Evolutionary conservation across 2,113 vertebrate species (phyloP).

Genomic region (Alexandromys fortis): DNA sequence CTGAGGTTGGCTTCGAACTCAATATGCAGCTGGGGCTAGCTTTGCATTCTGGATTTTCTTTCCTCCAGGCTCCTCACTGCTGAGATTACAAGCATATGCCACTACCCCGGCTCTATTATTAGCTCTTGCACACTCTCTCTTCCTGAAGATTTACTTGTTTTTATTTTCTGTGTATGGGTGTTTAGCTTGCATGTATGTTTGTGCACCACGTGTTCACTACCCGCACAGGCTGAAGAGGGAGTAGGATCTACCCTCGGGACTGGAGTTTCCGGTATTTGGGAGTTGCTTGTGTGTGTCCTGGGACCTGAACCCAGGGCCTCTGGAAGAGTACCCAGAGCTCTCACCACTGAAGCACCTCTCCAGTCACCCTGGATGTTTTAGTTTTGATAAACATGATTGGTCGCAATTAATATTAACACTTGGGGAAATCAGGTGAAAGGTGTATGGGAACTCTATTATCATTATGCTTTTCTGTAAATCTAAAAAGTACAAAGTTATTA

Average conservation of each 20-base stretch:
- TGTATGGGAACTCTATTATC: neutral
- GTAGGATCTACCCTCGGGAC: neutral
- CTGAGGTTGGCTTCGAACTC: neutral
- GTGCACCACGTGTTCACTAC: neutral
- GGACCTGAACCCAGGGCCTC: neutral
- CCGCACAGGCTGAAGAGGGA: neutral
- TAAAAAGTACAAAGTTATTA: constrained; percentile 17
- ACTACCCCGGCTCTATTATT: no score
- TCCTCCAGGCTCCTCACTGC: neutral
- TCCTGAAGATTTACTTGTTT: neutral
- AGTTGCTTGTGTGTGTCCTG: neutral
- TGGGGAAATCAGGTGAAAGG: neutral
- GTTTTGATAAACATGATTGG: neutral
- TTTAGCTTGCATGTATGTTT: neutral
- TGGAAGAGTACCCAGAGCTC: neutral
- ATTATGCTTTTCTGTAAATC: neutral
- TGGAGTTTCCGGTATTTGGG: neutral
- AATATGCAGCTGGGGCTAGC: neutral
- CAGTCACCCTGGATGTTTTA: neutral
- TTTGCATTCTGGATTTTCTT: neutral
- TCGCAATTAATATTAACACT: neutral
- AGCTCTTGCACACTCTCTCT: neutral
- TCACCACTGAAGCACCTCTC: neutral
- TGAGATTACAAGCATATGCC: neutral
- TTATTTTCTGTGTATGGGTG: neutral